Evolutionary conservation across 2,888 invertebrate genomes (phyloP), one percentile per base, ranked within the genome.

Genomic region (Clepsis dumicolana): DNA sequence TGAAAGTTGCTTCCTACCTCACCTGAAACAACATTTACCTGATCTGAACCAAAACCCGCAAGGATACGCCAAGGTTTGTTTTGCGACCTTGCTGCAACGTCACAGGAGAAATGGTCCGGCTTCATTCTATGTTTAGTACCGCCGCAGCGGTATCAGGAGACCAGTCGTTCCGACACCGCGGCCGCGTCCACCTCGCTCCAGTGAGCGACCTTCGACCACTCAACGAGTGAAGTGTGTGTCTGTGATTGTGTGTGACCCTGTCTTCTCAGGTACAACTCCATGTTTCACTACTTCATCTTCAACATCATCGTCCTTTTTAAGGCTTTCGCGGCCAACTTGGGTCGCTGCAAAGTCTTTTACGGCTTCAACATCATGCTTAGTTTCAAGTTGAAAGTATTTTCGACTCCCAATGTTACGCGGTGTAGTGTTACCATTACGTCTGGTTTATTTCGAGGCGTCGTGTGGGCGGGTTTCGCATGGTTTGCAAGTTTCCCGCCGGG

Each of bases 121-220:
- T 71, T 70, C 75, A 84, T 73, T 85, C 92, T 92, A 93, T 83
- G 84, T 86, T 84, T 93, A 93, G 89, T 86, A 80, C 73, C 81
- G 78, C 75, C 75, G 77, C 82, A 74, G 75, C 82, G 73, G 77
- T 75, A 78, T 80, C 81, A 80, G 80, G 75, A 74, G 78, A 78
- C 76, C 91, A 94, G 94, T 94, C 92, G 93, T 90, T 88, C 85
- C 89, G 87, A 86, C 87, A 88, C 91, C 89, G 91, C 90, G 92
- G 83, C 81, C 88, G 93, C 88, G 91, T 87, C 82, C 89, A 88
- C 85, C 89, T 85, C 89, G 89, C 87, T 89, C 89, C 90, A 90
- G 89, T 90, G 86, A 80, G 80, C 88, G 88, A 89, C 88, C 88
- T 82, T 86, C 90, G 90, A 91, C 91, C 91, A 91, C 91, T 90